These are phyloP conservation scores for Nerophis lumbriciformis DNA, from an alignment of 2,113 vertebrate genomes.

Conservation along the genomic window DNA sequence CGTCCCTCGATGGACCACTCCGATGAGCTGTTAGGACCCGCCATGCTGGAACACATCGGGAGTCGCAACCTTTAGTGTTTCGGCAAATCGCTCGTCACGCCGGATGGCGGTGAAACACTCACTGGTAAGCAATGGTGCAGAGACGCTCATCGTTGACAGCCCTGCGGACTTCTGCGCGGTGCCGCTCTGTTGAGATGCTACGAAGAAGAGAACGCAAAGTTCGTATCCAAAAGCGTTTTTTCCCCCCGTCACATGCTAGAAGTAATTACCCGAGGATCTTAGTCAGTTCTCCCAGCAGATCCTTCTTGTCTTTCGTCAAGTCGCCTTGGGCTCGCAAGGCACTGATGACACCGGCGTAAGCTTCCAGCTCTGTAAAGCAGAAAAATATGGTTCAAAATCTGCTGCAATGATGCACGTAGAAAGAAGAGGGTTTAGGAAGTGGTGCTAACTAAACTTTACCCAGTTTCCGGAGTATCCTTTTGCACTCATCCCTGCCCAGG, in stretches of 20 bases:
- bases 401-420: too few species aligned
- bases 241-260: fast-evolving
- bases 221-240: not conserved
- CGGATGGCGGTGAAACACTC: constrained; percentile 45
- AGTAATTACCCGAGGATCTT: constrained; percentile 88
- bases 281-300: constrained; percentile 92
- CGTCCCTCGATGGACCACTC: constrained; percentile 98
- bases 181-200: constrained; percentile 96
- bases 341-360: constrained; percentile 97
- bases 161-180: constrained; percentile 94
- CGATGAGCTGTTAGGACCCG: constrained; percentile 93
- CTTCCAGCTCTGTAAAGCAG: constrained; percentile 85
- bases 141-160: constrained; percentile 97
- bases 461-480: constrained; percentile 95
- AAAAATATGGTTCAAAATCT: constrained; percentile 5
- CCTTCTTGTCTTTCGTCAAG: constrained; percentile 97
- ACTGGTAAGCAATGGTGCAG: constrained; percentile 97
- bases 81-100: not conserved
- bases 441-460: constrained; percentile 63
- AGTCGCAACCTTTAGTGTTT: not conserved
- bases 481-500: constrained; percentile 96
- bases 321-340: constrained; percentile 96
- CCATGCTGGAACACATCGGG: constrained; percentile 77
- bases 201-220: not conserved
- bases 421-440: not conserved